Evolutionary conservation across 2,797 vertebrate genomes (phyloP).

Genomic region (Tauraco hartlaubi): DNA sequence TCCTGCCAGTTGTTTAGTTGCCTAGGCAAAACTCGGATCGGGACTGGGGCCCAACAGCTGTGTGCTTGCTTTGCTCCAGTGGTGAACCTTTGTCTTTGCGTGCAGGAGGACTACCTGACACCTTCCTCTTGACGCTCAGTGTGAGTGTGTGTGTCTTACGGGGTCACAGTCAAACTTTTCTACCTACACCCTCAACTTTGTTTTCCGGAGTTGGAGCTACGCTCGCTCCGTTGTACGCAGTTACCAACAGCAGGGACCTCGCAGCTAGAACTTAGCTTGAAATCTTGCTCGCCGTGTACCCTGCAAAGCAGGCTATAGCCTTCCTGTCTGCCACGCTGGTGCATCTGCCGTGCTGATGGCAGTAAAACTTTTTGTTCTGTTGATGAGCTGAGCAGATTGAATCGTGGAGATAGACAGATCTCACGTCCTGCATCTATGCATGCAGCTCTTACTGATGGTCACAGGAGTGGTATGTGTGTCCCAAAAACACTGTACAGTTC

Average conservation of each 20-base stretch:
- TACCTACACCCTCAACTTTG: neutral
- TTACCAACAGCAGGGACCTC: neutral
- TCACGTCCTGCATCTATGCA: neutral
- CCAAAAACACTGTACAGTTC: neutral
- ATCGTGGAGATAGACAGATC: neutral
- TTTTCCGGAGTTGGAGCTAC: neutral
- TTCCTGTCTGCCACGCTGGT: conserved; percentile 33
- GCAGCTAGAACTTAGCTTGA: neutral
- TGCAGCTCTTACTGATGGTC: neutral
- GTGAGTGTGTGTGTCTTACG: fast-evolving
- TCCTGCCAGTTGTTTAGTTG: neutral
- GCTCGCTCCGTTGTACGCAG: neutral
- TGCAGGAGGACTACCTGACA: neutral
- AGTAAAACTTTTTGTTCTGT: conserved; percentile 22
- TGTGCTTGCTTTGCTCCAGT: fast-evolving
- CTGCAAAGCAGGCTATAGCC: neutral
- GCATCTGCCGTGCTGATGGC: conserved; percentile 56
- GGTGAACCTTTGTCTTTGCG: neutral
- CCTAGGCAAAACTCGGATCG: neutral
- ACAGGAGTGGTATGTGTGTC: neutral
- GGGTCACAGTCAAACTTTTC: neutral
- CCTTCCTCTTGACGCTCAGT: neutral
- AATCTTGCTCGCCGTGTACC: neutral
- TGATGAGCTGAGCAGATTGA: conserved; percentile 28
- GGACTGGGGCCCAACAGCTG: neutral